A percentile compares a stretch with the other conserved stretches of the same genome.
Conservation (phyloP, 2,888 invertebrate species). For the Mermis nigrescens region DNA sequence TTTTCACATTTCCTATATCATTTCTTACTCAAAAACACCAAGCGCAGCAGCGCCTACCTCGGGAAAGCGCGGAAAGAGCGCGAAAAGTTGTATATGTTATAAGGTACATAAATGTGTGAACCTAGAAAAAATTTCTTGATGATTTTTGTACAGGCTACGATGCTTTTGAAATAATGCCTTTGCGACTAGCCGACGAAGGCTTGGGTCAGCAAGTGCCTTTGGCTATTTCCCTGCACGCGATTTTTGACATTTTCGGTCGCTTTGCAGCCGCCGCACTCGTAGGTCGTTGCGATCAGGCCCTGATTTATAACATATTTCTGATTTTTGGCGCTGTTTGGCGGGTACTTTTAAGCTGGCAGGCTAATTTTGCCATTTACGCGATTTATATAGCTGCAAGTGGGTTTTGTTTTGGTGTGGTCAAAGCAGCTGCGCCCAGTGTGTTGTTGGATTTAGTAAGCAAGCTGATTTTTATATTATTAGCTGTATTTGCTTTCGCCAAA, state of each 20-base stretch:
- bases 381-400: background rate
- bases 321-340: background rate
- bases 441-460: background rate
- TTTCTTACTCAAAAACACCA: too few species aligned
- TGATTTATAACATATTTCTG: background rate
- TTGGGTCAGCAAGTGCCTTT: background rate
- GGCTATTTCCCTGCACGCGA: background rate
- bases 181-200: background rate
- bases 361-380: background rate
- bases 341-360: background rate
- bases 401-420: conserved; percentile 1
- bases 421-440: background rate
- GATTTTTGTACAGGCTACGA: background rate
- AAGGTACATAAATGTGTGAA: too few species aligned
- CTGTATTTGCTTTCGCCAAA: too few species aligned
- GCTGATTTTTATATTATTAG: background rate
- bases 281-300: background rate
- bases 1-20: too few species aligned
- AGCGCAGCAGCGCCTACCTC: too few species aligned
- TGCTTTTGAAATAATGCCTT: conserved; percentile 1
- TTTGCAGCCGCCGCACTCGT: background rate
- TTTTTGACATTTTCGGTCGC: background rate
- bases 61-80: too few species aligned
- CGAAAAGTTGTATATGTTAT: too few species aligned
- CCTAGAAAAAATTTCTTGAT: too few species aligned